Evolutionary conservation across 2,113 vertebrate species (phyloP).

Genomic region (Illadopsis cleaveri): DNA sequence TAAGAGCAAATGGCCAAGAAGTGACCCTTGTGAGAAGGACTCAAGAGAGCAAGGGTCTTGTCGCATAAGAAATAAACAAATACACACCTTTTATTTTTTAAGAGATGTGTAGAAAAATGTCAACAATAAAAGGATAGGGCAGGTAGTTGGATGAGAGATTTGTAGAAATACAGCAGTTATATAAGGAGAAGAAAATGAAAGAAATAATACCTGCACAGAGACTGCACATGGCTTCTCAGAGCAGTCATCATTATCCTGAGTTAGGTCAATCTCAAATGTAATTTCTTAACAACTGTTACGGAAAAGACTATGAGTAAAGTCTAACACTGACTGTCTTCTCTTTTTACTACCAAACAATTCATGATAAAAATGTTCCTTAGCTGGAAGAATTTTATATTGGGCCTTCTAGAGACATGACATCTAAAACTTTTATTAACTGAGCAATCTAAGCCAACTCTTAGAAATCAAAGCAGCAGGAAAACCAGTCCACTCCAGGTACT

Average conservation of each 20-base stretch:
- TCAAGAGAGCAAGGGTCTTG: neutral
- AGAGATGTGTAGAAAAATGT: neutral
- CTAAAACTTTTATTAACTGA: constrained; percentile 42
- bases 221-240: neutral
- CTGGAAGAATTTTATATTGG: neutral
- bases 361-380: neutral
- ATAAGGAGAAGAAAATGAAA: neutral
- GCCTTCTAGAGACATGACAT: neutral
- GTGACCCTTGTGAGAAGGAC: neutral
- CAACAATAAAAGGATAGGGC: neutral
- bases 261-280: neutral
- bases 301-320: neutral
- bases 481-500: constrained; percentile 9
- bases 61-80: neutral
- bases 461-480: constrained; percentile 29
- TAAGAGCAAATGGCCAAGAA: constrained; percentile 7
- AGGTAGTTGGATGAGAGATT: neutral
- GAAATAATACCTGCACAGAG: neutral
- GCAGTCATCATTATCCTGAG: neutral
- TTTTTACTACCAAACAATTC: neutral
- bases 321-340: neutral
- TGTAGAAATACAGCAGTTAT: neutral
- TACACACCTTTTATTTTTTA: neutral
- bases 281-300: neutral
- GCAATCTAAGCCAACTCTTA: constrained; percentile 5